Percentiles rank a stretch among this genome's conserved stretches.
Conservation (phyloP, 30 jellyfish, hydroid and myxozoan genomes). For the Phacellophora camtschatica region DNA sequence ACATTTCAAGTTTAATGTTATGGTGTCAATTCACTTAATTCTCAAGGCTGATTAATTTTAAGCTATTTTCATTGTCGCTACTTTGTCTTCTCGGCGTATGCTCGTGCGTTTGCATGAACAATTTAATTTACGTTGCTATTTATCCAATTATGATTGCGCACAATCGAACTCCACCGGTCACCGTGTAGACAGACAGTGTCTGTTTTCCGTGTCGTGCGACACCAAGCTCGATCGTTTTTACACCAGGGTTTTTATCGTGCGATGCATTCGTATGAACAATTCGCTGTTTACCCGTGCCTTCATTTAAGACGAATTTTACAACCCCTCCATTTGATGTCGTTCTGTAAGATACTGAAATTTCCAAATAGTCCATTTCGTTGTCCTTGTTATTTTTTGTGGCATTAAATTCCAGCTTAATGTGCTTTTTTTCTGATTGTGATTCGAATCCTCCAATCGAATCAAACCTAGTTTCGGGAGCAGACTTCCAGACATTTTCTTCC, state of each 20-base stretch:
- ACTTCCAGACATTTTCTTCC: conserved; percentile 53
- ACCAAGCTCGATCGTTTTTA: conserved; percentile 52
- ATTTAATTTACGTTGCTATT: too few species aligned
- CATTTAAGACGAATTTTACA: conserved; percentile 17
- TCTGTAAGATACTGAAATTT: conserved; percentile 54
- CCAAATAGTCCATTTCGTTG: neutral
- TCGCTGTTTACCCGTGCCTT: neutral
- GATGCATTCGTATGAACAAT: conserved; percentile 45
- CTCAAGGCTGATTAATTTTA: too few species aligned
- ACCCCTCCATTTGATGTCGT: conserved; percentile 64
- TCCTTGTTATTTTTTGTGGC: neutral
- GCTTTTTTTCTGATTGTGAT: neutral
- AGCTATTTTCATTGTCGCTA: too few species aligned
- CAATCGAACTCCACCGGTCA: conserved; percentile 66
- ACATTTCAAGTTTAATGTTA: too few species aligned
- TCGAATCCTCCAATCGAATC: conserved; percentile 83
- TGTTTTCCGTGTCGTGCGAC: conserved; percentile 57
- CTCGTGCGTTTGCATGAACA: too few species aligned
- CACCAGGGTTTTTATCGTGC: conserved; percentile 42
- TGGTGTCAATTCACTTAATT: too few species aligned
- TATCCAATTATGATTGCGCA: conserved; percentile 77
- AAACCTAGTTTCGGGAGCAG: conserved; percentile 58
- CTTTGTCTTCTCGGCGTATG: too few species aligned
- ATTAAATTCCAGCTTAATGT: conserved; percentile 19
- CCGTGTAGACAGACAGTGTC: conserved; percentile 54